These are phyloP conservation scores for Adelges cooleyi DNA, from an alignment of 1,140 invertebrate genomes.

Conservation along the genomic window DNA sequence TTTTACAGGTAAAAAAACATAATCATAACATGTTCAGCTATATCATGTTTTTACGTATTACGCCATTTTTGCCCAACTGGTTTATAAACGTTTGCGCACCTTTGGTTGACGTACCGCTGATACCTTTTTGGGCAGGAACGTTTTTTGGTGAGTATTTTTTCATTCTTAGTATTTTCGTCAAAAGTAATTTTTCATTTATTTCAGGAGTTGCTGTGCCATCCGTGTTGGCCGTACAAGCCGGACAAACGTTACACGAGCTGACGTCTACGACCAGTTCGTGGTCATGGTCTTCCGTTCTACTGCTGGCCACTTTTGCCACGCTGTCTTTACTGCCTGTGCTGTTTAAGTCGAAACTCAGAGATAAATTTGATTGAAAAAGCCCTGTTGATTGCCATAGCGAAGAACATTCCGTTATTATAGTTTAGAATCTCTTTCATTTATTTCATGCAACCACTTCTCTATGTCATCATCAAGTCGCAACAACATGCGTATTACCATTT, in stretches of 20 bases:
- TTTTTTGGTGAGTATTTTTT: slow-evolving; percentile 49
- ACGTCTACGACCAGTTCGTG: slow-evolving; percentile 80
- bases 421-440: not conserved
- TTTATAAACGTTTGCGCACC: slow-evolving; percentile 98
- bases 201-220: slow-evolving; percentile 94
- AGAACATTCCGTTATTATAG: slow-evolving; percentile 18
- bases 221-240: slow-evolving; percentile 93
- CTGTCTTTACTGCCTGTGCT: slow-evolving; percentile 83
- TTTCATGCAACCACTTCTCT: too few relatives aligned
- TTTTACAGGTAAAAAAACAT: slow-evolving; percentile 60
- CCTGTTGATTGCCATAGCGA: not conserved
- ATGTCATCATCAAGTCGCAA: too few relatives aligned
- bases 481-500: too few relatives aligned
- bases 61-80: slow-evolving; percentile 98
- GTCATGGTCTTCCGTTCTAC: slow-evolving; percentile 72
- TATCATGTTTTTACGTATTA: slow-evolving; percentile 93
- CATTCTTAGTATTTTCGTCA: not conserved
- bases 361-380: slow-evolving; percentile 60
- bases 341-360: slow-evolving; percentile 68
- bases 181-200: slow-evolving; percentile 38
- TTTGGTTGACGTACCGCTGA: slow-evolving; percentile 85
- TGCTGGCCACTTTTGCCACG: slow-evolving; percentile 63
- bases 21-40: slow-evolving; percentile 86
- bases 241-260: slow-evolving; percentile 85
- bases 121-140: slow-evolving; percentile 89